Evolutionary conservation across 2,113 vertebrate species (phyloP).

Genomic region (Gambusia holbrooki): DNA sequence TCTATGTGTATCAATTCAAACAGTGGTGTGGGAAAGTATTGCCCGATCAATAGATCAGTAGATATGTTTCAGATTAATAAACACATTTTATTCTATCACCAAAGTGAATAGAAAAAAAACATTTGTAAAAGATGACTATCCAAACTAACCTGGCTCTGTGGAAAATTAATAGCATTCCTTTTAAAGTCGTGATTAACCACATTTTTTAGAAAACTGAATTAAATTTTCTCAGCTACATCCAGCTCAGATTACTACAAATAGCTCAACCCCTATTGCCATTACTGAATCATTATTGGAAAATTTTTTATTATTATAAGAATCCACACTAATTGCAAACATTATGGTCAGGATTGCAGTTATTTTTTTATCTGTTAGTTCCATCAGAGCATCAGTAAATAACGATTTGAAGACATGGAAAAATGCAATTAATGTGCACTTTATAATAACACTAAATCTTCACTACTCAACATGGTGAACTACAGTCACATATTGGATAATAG

Average conservation of each 20-base stretch:
- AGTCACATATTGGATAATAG: background rate
- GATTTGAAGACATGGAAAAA: too few species aligned
- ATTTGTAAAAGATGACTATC: too few species aligned
- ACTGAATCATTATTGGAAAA: background rate
- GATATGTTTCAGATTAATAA: too few species aligned
- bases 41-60: too few species aligned
- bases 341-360: background rate
- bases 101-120: too few species aligned
- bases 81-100: too few species aligned
- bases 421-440: too few species aligned
- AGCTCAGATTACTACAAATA: background rate
- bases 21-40: background rate
- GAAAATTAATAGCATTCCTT: background rate
- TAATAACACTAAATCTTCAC: too few species aligned
- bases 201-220: background rate
- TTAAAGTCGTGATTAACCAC: background rate
- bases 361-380: background rate
- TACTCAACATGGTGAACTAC: background rate
- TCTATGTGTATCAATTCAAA: background rate
- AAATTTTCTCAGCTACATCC: background rate
- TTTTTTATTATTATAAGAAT: too few species aligned
- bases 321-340: background rate
- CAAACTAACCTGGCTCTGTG: background rate
- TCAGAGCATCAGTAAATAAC: background rate
- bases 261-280: background rate